Percentiles rank a stretch among this genome's conserved stretches.
These are phyloP conservation scores for Zeus faber DNA, from an alignment of 2,113 vertebrate species.

Conservation along the genomic window DNA sequence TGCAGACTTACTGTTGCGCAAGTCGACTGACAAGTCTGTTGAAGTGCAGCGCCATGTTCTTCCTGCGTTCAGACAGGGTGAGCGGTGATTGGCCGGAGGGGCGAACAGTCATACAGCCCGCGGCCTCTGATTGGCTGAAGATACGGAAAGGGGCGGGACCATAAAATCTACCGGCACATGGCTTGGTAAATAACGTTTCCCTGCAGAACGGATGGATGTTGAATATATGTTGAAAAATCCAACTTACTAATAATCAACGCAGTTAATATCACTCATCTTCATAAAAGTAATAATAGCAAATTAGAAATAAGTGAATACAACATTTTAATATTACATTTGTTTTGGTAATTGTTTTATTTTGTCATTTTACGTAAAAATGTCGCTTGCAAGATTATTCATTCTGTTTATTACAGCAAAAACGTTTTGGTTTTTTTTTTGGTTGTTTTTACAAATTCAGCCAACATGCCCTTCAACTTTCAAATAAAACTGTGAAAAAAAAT, in stretches of 20 bases:
- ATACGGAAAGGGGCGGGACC: conserved; percentile 6
- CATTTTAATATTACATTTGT: too few species aligned
- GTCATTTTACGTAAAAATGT: too few species aligned
- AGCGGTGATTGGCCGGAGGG: conserved; percentile 54
- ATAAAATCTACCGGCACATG: conserved; percentile 23
- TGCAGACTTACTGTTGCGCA: conserved; percentile 64
- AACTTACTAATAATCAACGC: too few species aligned
- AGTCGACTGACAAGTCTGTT: conserved; percentile 38
- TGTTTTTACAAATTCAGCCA: not conserved
- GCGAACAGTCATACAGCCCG: not conserved
- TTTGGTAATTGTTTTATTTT: too few species aligned
- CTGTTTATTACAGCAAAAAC: too few species aligned
- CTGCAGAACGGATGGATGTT: too few species aligned
- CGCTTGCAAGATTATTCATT: too few species aligned
- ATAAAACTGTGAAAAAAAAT: not conserved
- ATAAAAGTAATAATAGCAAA: too few species aligned
- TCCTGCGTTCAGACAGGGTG: conserved; percentile 1
- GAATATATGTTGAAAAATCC: too few species aligned
- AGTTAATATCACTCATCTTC: too few species aligned
- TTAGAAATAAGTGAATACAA: too few species aligned
- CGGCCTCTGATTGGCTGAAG: conserved; percentile 50
- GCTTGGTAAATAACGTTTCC: conserved; percentile 58
- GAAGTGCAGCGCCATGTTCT: conserved; percentile 73
- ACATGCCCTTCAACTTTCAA: not conserved
- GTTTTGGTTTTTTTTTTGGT: not conserved